phyloP scores from a whole-genome alignment of 2,888 invertebrate species.

The Acleris cristana region DNA sequence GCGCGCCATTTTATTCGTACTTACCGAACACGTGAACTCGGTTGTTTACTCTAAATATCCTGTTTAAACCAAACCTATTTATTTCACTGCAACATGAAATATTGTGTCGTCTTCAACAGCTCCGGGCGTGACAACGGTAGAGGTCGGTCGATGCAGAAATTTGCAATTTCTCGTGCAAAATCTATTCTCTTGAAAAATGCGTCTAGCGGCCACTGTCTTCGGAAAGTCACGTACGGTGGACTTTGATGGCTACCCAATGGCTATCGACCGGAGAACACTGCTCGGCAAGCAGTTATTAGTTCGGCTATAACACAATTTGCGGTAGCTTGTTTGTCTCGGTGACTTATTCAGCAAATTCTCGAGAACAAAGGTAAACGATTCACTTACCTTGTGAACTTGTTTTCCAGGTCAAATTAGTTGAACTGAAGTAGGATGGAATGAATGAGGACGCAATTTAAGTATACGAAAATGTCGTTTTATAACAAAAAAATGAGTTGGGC shows the following conservation, averaged over 20 bases:
- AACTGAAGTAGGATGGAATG: too few relatives aligned
- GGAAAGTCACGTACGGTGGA: slow-evolving; percentile 72
- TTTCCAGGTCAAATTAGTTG: not conserved
- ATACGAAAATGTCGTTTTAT: too few relatives aligned
- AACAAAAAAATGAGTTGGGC: too few relatives aligned
- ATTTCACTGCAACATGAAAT: slow-evolving; percentile 51
- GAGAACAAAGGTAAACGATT: not conserved
- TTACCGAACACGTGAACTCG: too few relatives aligned
- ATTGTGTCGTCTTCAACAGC: slow-evolving; percentile 56
- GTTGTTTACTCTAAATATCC: slow-evolving; percentile 1
- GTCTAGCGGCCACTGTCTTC: slow-evolving; percentile 55
- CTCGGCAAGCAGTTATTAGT: slow-evolving; percentile 2
- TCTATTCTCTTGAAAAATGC: slow-evolving; percentile 68
- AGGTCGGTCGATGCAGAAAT: slow-evolving; percentile 58
- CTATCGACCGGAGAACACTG: slow-evolving; percentile 49
- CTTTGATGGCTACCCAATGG: slow-evolving; percentile 60
- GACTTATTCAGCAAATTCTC: not conserved
- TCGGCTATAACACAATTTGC: not conserved
- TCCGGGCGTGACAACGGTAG: slow-evolving; percentile 53
- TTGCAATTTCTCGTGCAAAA: slow-evolving; percentile 68
- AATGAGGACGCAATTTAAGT: too few relatives aligned
- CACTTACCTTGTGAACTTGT: not conserved
- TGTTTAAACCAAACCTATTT: slow-evolving; percentile 10
- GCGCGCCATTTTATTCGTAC: too few relatives aligned
- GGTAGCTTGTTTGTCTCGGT: not conserved